Evolutionary conservation across 2,888 invertebrate genomes (phyloP).

Genomic region (Pammene aurita): DNA sequence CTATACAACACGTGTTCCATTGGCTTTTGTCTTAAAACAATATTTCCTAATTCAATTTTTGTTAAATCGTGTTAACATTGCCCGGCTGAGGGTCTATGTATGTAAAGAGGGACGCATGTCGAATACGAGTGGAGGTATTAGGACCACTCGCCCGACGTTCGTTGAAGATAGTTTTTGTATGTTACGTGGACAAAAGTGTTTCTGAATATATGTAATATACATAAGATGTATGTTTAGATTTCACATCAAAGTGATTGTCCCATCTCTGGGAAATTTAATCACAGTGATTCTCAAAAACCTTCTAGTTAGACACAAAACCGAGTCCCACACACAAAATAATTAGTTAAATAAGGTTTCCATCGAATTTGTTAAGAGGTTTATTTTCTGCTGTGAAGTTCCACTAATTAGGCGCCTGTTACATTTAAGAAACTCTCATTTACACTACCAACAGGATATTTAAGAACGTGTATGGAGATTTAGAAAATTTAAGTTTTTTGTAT

Average conservation of each 20-base stretch:
- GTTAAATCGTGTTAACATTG: slow-evolving; percentile 41
- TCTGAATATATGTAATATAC: background rate
- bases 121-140: slow-evolving; percentile 36
- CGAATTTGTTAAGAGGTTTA: slow-evolving; percentile 1
- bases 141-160: slow-evolving; percentile 2
- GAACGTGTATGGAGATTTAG: too few species aligned
- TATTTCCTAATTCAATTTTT: slow-evolving; percentile 49
- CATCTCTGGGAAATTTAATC: too few species aligned
- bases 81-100: slow-evolving; percentile 28
- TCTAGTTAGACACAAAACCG: too few species aligned
- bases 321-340: background rate
- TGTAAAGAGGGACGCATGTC: slow-evolving; percentile 25
- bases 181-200: background rate
- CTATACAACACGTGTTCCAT: slow-evolving; percentile 52
- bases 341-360: background rate
- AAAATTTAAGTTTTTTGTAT: too few species aligned
- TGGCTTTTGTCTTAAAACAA: slow-evolving; percentile 52
- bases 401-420: background rate
- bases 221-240: too few species aligned
- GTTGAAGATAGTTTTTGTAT: slow-evolving; percentile 11
- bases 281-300: too few species aligned
- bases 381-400: background rate
- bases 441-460: background rate
- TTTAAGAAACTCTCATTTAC: background rate
- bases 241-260: too few species aligned